phyloP scores from a whole-genome alignment of 2,888 invertebrate species.

The Yponomeuta plumbellus region DNA sequence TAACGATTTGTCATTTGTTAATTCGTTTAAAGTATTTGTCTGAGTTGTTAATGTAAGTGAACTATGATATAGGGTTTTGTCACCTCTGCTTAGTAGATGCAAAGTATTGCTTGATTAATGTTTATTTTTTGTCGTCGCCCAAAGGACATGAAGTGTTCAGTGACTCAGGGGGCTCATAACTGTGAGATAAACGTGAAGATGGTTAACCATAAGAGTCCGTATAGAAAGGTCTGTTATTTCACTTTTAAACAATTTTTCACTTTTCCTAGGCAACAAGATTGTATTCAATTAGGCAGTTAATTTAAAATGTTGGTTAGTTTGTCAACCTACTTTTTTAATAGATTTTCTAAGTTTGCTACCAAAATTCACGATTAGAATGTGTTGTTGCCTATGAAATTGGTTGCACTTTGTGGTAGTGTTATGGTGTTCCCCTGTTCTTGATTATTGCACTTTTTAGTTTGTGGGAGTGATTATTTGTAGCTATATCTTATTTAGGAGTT shows the following conservation, averaged over 20 bases:
- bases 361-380: neutral
- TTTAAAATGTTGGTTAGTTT: neutral
- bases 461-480: neutral
- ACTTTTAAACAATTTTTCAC: conserved; percentile 21
- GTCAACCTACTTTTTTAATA: neutral
- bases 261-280: conserved; percentile 49
- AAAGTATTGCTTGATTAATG: conserved; percentile 16
- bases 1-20: neutral
- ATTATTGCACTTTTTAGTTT: conserved; percentile 10
- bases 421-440: conserved; percentile 7
- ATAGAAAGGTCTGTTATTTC: conserved; percentile 61
- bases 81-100: neutral
- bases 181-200: conserved; percentile 70
- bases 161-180: conserved; percentile 60
- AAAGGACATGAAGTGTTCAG: conserved; percentile 72
- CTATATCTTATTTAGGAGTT: neutral
- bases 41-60: neutral
- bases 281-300: neutral
- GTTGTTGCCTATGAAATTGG: conserved; percentile 13
- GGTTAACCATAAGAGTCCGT: conserved; percentile 65
- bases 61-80: neutral
- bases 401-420: conserved; percentile 11
- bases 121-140: conserved; percentile 42
- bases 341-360: neutral
- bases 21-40: neutral